A percentile compares a stretch with the other conserved stretches of the same genome.
Conservation (phyloP, 2,113 vertebrate genomes). For the Cyanistes caeruleus region DNA sequence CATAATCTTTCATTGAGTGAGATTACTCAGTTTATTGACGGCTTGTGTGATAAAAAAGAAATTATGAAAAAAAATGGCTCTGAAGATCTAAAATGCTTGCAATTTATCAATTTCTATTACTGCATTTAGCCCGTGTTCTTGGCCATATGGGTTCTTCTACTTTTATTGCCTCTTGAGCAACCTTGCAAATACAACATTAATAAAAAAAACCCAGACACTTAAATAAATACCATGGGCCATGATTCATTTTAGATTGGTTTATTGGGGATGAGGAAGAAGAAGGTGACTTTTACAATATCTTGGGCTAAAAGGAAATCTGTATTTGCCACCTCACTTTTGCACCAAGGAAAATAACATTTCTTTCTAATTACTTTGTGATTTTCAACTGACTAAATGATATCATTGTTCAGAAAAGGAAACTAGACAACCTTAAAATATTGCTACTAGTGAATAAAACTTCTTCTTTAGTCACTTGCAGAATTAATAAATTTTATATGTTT, state of each 20-base stretch:
- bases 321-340: slow-evolving; percentile 61
- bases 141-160: neutral
- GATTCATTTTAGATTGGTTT: neutral
- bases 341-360: slow-evolving; percentile 67
- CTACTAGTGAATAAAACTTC: neutral
- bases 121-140: neutral
- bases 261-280: neutral
- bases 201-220: neutral
- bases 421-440: neutral
- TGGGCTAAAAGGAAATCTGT: neutral
- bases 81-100: neutral
- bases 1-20: neutral
- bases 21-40: neutral
- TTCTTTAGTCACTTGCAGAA: neutral
- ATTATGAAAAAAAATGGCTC: neutral
- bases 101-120: neutral
- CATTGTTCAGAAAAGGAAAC: slow-evolving; percentile 50
- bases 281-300: neutral
- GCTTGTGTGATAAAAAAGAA: neutral
- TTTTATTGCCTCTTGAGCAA: neutral
- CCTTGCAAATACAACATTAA: neutral
- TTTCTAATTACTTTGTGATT: slow-evolving; percentile 72
- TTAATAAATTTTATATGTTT: neutral
- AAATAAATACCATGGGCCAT: neutral
- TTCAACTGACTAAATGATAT: slow-evolving; percentile 75